Conservation (phyloP, 2,797 vertebrate genomes). For the Lacerta agilis region DNA sequence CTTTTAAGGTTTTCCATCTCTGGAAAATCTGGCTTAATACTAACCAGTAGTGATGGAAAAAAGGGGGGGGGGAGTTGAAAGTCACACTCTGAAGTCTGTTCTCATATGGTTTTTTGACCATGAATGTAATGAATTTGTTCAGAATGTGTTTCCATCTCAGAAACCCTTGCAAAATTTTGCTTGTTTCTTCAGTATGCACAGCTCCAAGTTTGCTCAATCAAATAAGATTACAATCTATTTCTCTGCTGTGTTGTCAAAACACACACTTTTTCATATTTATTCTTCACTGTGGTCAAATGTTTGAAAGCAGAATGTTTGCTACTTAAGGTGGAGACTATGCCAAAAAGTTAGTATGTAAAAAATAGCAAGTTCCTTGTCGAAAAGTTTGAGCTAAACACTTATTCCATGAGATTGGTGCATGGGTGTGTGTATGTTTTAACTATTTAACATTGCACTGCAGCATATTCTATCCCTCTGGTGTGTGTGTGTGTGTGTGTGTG, state of each 20-base stretch:
- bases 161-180: constrained; percentile 46
- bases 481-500: no score
- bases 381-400: not conserved
- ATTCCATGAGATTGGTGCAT: not conserved
- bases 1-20: constrained; percentile 10
- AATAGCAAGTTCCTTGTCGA: not conserved
- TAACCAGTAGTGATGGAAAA: constrained; percentile 27
- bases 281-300: constrained; percentile 65
- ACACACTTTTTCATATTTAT: constrained; percentile 70
- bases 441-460: not conserved
- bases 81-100: not conserved
- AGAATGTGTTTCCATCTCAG: constrained; percentile 45
- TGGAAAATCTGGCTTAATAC: constrained; percentile 21
- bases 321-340: not conserved
- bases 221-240: constrained; percentile 61
- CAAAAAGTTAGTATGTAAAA: no score
- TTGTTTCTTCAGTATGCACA: constrained; percentile 42
- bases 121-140: constrained; percentile 39
- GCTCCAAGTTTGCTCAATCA: constrained; percentile 45
- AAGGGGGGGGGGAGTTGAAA: constrained; percentile 2
- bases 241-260: constrained; percentile 37
- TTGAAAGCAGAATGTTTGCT: constrained; percentile 62
- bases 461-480: no score
- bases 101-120: constrained; percentile 27
- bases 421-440: not conserved